Evolutionary conservation across 2,113 vertebrate genomes (phyloP), one percentile per base, ranked within the genome.

Genomic region (Eidolon helvum): DNA sequence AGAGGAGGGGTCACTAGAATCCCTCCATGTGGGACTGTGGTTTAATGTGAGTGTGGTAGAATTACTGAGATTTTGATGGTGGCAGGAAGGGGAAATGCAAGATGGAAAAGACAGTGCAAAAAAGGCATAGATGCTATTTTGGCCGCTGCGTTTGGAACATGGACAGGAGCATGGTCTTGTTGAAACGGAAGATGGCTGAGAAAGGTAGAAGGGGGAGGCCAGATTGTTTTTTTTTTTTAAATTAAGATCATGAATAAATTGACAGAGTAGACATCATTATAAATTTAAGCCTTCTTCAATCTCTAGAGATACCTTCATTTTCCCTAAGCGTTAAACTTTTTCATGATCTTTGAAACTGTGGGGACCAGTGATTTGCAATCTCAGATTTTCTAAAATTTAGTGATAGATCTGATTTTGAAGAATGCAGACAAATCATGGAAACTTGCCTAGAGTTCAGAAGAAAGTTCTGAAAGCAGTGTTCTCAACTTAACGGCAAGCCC

Each of bases 391-490:
- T 61, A 50, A 75, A 72, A 10, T 82, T 94, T 28, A 86, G 48
- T 22, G n/a, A 35, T 43, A 19, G 3, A 50, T 24, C 6, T 84
- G 71, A 83, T 82, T 88, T 94, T 79, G 75, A 18, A 77, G 91
- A 91, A 68, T 21, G 8, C 85, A 92, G 48, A 96, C 3, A 59
- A 63, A 45, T 83, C 68, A 0, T 26, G 63, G 65, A 88, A 63
- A 7, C 1, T 33, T 91, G 35, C 24, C 90, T 93, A 3, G 55
- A 72, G 45, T 72, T 97, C 21, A 87, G 86, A 94, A 98, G 22
- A 40, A 96, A 96, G 97, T 96, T 97, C 90, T 95, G 92, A 97
- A 96, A 96, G 57, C 63, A 96, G 18, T 40, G 71, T 72, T 92
- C 33, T 57, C 90, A 69, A 83, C 68, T 95, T 61, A 83, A 75